A percentile compares a stretch with the other conserved stretches of the same genome.
Conservation (phyloP, 2,888 invertebrate species). For the Thymelicus lineola region DNA sequence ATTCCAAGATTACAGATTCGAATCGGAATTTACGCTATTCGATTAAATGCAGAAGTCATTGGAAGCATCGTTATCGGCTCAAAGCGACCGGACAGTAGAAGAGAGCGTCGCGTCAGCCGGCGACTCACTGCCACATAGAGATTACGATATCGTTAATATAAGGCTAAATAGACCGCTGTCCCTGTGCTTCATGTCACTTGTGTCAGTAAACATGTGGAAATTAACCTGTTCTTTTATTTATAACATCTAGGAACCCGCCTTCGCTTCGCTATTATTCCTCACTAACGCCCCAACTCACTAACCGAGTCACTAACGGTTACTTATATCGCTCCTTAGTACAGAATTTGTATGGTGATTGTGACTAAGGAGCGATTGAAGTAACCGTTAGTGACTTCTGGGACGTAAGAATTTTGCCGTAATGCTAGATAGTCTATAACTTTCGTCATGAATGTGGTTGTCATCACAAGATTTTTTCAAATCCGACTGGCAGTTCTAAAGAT, state of each 20-base stretch:
- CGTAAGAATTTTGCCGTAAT: too few species aligned
- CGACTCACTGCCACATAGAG: conserved; percentile 71
- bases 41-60: not conserved
- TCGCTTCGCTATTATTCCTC: too few species aligned
- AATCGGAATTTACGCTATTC: not conserved
- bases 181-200: conserved; percentile 66
- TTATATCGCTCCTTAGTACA: too few species aligned
- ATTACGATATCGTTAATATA: conserved; percentile 60
- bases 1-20: not conserved
- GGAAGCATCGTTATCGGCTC: conserved; percentile 25
- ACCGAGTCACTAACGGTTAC: too few species aligned
- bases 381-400: too few species aligned
- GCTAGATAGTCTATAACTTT: too few species aligned
- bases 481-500: too few species aligned
- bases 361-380: too few species aligned
- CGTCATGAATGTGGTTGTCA: too few species aligned
- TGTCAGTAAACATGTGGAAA: conserved; percentile 81
- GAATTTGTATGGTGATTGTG: too few species aligned
- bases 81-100: conserved; percentile 14
- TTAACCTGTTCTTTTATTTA: conserved; percentile 43
- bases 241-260: not conserved
- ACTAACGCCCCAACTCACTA: too few species aligned
- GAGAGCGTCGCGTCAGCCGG: conserved; percentile 29
- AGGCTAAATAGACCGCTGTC: conserved; percentile 62
- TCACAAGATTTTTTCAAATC: too few species aligned